Percentiles rank a stretch among this genome's conserved stretches.
Evolutionary conservation across 2,888 invertebrate genomes (phyloP).

Genomic region (Stramonita haemastoma): DNA sequence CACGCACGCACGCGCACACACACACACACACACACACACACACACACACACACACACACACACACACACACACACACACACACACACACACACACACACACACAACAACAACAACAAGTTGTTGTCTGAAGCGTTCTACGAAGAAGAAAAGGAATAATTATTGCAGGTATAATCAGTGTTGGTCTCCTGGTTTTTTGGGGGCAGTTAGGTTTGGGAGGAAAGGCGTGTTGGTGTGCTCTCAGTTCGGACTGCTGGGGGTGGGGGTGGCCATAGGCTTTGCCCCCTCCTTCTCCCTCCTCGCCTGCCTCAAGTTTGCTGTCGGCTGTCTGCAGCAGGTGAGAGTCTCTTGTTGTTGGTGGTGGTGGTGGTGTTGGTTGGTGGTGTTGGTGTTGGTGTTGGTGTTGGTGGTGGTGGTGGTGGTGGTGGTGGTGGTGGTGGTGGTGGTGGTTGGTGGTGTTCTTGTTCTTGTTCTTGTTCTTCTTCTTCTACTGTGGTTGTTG

Average conservation of each 20-base stretch:
- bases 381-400: background rate
- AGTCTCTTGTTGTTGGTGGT: background rate
- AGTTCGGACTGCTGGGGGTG: constrained; percentile 29
- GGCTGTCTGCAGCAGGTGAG: constrained; percentile 1
- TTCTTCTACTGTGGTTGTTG: background rate
- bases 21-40: no score
- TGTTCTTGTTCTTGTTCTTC: background rate
- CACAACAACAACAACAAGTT: no score
- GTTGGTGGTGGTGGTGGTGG: background rate
- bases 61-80: no score
- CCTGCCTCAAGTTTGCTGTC: constrained; percentile 2
- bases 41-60: no score
- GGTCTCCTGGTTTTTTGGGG: background rate
- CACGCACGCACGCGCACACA: no score
- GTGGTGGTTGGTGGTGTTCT: background rate
- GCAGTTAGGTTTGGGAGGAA: constrained; percentile 7
- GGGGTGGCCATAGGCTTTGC: constrained; percentile 4
- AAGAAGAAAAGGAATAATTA: no score
- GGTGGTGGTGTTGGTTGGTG: background rate
- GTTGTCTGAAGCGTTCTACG: no score
- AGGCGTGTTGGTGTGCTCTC: constrained; percentile 3
- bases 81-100: no score
- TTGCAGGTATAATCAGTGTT: background rate
- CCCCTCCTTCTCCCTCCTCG: constrained; percentile 1
- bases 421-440: background rate